Base-by-base conservation (phyloP, 2,888 invertebrate species). In the Sepioteuthis lessoniana region DNA sequence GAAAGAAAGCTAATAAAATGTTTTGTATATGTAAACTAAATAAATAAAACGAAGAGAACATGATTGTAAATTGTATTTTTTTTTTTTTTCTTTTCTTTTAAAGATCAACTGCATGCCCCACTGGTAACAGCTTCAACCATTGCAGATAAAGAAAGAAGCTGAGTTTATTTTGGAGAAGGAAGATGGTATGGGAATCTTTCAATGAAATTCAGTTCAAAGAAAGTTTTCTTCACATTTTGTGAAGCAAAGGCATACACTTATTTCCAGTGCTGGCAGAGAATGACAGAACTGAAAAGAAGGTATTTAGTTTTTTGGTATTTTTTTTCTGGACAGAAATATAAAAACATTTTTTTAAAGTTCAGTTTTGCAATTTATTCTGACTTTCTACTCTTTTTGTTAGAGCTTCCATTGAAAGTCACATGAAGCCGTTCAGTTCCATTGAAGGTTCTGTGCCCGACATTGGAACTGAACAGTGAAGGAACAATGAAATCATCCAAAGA, bases 221-320 rank as follows among this genome's bases (percentile, higher is more conserved):
- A 92, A 47, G 47, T 38, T 42, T 42, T 42, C 42, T 38, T 92
- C 91, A 92, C 91, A 92, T 19, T 31, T 46, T 46, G 42, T 46
- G 76, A 76, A 76, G 76, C 10, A 76, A 76, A 47, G 28, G 25
- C 91, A 91, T 46, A 91, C 42, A 2, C 91, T 31, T 92, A 46
- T 92, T 92, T n/a, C 47, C 91, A 92, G 91, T 92, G 46, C 42
- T 46, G 91, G 46, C 91, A 37, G 19, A 92, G 42, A 47, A 92
- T 92, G 91, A 46, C 91, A 92, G 42, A 46, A 92, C 91, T 92
- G 91, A 42, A 47, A 92, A 92, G 42, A 92, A 92, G 91, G 47
- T 92, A n/a, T 31, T 37, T 47, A 25, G 7, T 91, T 38, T 25
- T 91, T 42, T 38, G 31, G 16, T n/a, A 76, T 76, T 76, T 76